Conservation (phyloP, 2,888 invertebrate genomes). For the Drosophila phalerata region DNA sequence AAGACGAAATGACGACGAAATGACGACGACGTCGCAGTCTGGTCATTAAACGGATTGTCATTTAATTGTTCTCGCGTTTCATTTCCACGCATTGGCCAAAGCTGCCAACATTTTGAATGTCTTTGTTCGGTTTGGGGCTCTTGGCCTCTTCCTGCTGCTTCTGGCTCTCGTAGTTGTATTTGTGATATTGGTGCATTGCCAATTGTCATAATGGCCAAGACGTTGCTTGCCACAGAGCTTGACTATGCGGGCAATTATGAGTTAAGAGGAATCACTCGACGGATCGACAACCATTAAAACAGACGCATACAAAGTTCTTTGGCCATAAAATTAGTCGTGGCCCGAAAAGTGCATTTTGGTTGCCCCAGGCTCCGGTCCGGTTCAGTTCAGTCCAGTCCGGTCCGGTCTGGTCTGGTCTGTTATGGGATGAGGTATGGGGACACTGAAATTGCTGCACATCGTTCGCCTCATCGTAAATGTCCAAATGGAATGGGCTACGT, state of each 20-base stretch:
- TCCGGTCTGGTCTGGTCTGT: neutral
- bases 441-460: conserved; percentile 60
- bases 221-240: conserved; percentile 23
- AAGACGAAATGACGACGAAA: conserved; percentile 34
- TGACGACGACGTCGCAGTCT: conserved; percentile 9
- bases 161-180: neutral
- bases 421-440: neutral
- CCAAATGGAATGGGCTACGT: conserved; percentile 62
- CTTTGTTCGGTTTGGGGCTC: conserved; percentile 37
- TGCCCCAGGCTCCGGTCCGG: conserved; percentile 26
- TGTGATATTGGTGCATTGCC: conserved; percentile 59
- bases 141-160: neutral
- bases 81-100: conserved; percentile 56
- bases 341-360: conserved; percentile 56
- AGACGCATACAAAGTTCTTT: conserved; percentile 64
- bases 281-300: conserved; percentile 63
- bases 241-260: conserved; percentile 74
- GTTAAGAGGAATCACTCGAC: conserved; percentile 73
- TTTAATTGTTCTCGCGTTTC: conserved; percentile 74
- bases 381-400: too few species aligned
- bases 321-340: conserved; percentile 73
- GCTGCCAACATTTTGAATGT: conserved; percentile 66
- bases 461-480: conserved; percentile 58
- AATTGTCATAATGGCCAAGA: conserved; percentile 74
- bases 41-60: conserved; percentile 75